A percentile compares a stretch with the other conserved stretches of the same genome.
Evolutionary conservation across 2,113 vertebrate species (phyloP).

Genomic region (Pungitius pungitius): DNA sequence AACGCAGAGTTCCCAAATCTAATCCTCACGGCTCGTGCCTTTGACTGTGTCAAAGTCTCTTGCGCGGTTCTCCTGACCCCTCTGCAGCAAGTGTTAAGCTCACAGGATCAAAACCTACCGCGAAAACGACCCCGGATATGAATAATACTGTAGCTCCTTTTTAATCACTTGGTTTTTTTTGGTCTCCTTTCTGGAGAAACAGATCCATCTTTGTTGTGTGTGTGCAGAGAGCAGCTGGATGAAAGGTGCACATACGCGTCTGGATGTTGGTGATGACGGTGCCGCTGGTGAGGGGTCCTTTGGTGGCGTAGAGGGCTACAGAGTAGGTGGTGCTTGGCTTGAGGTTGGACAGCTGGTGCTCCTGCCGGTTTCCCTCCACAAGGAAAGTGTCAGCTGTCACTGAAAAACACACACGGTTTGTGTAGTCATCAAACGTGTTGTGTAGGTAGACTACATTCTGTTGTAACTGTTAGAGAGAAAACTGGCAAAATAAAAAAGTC

Average conservation of each 20-base stretch:
- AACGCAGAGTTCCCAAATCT: constrained; percentile 1
- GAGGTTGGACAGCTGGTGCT: constrained; percentile 88
- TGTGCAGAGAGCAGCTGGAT: constrained; percentile 10
- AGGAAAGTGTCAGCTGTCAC: constrained; percentile 92
- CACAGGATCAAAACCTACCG: constrained; percentile 1
- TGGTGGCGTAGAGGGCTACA: constrained; percentile 88
- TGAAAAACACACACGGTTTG: constrained; percentile 59
- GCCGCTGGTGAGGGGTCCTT: constrained; percentile 89
- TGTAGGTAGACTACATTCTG: not conserved
- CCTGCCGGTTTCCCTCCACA: constrained; percentile 88
- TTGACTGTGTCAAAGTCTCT: not conserved
- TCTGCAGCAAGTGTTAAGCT: not conserved
- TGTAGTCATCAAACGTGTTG: constrained; percentile 6
- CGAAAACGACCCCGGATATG: not conserved
- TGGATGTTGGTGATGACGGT: constrained; percentile 90
- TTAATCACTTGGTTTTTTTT: not conserved
- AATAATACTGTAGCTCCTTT: not conserved
- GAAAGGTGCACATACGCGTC: constrained; percentile 84
- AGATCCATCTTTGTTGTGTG: not conserved
- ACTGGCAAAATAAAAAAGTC: not conserved
- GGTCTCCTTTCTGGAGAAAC: not conserved
- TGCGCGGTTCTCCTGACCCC: not conserved
- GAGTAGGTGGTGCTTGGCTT: constrained; percentile 91
- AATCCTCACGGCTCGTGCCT: constrained; percentile 1
- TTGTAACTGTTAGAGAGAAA: constrained; percentile 1